Evolutionary conservation across 2,888 invertebrate species (phyloP).

Genomic region (Macrosoma leucophasiata): DNA sequence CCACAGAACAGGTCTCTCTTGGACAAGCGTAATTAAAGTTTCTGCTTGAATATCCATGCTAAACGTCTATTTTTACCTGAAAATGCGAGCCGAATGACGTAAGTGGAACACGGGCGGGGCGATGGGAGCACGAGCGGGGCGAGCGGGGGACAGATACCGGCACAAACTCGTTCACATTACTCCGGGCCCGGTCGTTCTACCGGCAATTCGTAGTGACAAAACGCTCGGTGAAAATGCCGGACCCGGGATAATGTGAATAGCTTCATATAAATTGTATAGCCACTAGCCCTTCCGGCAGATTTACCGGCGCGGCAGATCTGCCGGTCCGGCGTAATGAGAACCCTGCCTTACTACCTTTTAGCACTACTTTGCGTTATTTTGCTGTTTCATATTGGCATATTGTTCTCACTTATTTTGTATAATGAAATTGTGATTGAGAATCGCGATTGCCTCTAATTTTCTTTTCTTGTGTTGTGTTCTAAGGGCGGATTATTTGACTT

Average conservation of each 20-base stretch:
- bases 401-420: too few relatives aligned
- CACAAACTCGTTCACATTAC: slow-evolving; percentile 24
- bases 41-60: slow-evolving; percentile 22
- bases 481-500: too few relatives aligned
- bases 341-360: slow-evolving; percentile 1
- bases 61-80: slow-evolving; percentile 10
- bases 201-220: slow-evolving; percentile 28
- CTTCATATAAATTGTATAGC: slow-evolving; percentile 26
- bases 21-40: slow-evolving; percentile 29
- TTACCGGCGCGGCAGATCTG: slow-evolving; percentile 8
- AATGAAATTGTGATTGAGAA: too few relatives aligned
- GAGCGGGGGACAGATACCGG: slow-evolving; percentile 21
- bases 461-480: too few relatives aligned
- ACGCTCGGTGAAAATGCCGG: slow-evolving; percentile 25
- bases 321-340: slow-evolving; percentile 12
- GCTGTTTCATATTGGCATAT: too few relatives aligned
- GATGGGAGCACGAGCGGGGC: slow-evolving; percentile 24
- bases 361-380: too few relatives aligned
- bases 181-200: slow-evolving; percentile 20
- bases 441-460: too few relatives aligned
- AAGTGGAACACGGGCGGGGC: slow-evolving; percentile 24
- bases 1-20: slow-evolving; percentile 29
- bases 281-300: slow-evolving; percentile 22
- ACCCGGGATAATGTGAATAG: slow-evolving; percentile 28
- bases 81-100: slow-evolving; percentile 22